Evolutionary conservation across 92 coral and sea anemone species (phyloP), one percentile per base, ranked within the genome.

Genomic region (Heteractis magnifica): DNA sequence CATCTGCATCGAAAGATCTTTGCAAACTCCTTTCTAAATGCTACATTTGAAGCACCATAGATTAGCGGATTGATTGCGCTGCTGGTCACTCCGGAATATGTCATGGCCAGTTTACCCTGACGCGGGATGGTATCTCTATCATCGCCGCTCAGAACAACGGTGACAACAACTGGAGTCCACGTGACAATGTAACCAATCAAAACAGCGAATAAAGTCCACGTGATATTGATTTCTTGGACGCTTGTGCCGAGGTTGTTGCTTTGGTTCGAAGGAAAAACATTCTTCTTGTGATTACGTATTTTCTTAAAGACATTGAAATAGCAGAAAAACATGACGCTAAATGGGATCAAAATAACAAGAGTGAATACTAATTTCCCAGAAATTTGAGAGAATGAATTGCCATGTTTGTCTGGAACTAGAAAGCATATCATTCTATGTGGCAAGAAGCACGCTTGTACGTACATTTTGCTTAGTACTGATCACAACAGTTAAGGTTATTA

Each of bases 281-380:
- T 74, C 19, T 16, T 13, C 18, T 81, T 81, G 64, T 81, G 84
- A 34, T 70, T 23, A 10, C 51, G 77, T 23, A 81, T 81, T 26
- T 26, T 26, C 72, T 51, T 81, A 64, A 49, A 81, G 51, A 81
- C 84, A 7, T 71, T 52, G 48, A 20, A 81, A 56, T 81, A 81
- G 12, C 62, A 71, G n/a, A 41, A 81, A 20, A 70, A 16, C 34
- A 74, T 58, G 11, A 71, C 49, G 44, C 49, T 34, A n/a, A 62
- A 13, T 62, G 70, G 70, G 19, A 62, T 12, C 3, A 62, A 13
- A 62, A 62, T 62, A 12, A 62, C 18, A 13, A 18, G 6, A 62
- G 14, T 5, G 14, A 62, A 12, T 6, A 18, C 18, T 13, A 16
- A 13, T 9, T 62, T 62, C 14, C 70, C 70, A 12, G 20, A 13